These are phyloP conservation scores for Euphonia xanthogaster DNA, from an alignment of 2,797 vertebrate species.

Conservation along the genomic window DNA sequence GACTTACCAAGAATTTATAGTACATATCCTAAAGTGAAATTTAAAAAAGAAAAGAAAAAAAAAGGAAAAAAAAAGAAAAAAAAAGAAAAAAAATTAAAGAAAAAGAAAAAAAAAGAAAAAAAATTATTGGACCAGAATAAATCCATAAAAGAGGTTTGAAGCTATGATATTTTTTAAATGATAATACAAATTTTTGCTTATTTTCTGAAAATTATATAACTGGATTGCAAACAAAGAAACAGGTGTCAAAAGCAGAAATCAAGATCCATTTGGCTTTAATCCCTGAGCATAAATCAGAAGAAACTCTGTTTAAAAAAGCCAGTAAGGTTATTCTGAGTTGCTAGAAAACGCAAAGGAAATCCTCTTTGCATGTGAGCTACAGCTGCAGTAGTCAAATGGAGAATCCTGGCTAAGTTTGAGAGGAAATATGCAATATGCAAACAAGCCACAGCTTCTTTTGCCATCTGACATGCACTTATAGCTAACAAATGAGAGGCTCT, in stretches of 20 bases:
- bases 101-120: not conserved
- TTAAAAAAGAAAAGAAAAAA: not conserved
- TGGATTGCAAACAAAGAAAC: not conserved
- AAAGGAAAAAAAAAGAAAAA: too few relatives aligned
- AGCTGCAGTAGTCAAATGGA: not conserved
- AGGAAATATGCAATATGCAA: not conserved
- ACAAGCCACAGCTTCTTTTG: not conserved
- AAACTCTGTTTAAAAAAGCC: not conserved
- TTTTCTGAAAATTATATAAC: not conserved
- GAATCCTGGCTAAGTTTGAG: not conserved
- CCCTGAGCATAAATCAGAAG: not conserved
- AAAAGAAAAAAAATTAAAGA: not conserved
- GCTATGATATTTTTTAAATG: not conserved
- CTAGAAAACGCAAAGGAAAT: not conserved
- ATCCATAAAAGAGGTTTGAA: not conserved
- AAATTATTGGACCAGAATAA: not conserved
- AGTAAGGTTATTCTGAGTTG: not conserved
- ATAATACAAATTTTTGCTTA: not conserved
- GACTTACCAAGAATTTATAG: not conserved
- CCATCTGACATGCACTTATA: slow-evolving; percentile 17
- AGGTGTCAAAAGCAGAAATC: not conserved
- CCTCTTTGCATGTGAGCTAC: not conserved
- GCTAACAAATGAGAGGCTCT: slow-evolving; percentile 25
- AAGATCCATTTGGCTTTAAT: not conserved
- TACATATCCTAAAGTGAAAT: not conserved